phyloP scores from a whole-genome alignment of 2,888 invertebrate species.

The Tiliacea citrago region DNA sequence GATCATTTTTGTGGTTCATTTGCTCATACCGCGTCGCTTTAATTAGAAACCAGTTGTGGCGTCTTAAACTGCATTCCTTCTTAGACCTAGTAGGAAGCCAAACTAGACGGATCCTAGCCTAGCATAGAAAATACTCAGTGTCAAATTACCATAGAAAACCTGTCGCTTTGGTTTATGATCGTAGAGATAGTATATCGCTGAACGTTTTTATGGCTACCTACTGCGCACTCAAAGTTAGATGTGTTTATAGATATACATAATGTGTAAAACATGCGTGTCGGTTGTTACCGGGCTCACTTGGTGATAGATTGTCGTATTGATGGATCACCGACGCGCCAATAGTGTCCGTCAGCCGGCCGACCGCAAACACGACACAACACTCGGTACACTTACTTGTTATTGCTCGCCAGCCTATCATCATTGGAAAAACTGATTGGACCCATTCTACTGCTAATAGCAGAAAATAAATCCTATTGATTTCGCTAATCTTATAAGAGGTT shows the following conservation, averaged over 20 bases:
- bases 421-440: conserved; percentile 54
- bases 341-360: conserved; percentile 68
- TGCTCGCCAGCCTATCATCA: conserved; percentile 59
- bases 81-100: conserved; percentile 55
- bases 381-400: conserved; percentile 69
- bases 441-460: conserved; percentile 32
- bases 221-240: conserved; percentile 51
- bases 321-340: conserved; percentile 78
- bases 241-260: conserved; percentile 39
- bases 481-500: conserved; percentile 9
- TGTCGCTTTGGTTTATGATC: conserved; percentile 64
- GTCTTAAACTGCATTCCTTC: conserved; percentile 54
- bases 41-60: conserved; percentile 55
- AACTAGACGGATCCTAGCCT: conserved; percentile 55
- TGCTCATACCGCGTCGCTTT: conserved; percentile 47
- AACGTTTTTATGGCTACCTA: conserved; percentile 61
- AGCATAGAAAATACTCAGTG: conserved; percentile 62
- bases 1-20: conserved; percentile 71
- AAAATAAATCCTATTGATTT: conserved; percentile 35
- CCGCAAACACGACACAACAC: conserved; percentile 77
- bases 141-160: conserved; percentile 66
- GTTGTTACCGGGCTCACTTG: conserved; percentile 61
- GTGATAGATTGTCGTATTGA: conserved; percentile 84
- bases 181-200: conserved; percentile 62
- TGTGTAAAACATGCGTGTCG: conserved; percentile 69